These are phyloP conservation scores for Macrocentrus cingulum DNA, from an alignment of 1,140 invertebrate species.

Conservation along the genomic window DNA sequence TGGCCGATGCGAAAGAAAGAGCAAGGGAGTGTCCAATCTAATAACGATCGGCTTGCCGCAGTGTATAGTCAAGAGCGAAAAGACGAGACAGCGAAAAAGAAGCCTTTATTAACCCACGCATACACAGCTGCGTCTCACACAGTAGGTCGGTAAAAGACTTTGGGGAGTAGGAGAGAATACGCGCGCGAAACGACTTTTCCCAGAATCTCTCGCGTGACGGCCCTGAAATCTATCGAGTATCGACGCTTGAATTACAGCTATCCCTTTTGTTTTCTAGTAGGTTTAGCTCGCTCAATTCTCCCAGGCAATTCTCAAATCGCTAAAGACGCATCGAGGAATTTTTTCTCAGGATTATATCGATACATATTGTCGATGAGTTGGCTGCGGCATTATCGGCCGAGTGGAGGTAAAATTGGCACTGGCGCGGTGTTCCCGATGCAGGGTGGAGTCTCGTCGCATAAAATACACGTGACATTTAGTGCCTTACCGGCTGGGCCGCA, in stretches of 20 bases:
- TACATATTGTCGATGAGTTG: too few relatives aligned
- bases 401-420: constrained; percentile 30
- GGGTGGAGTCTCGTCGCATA: constrained; percentile 55
- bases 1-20: constrained; percentile 35
- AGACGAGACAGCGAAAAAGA: constrained; percentile 35
- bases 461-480: constrained; percentile 61
- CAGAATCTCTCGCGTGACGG: constrained; percentile 57
- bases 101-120: constrained; percentile 55
- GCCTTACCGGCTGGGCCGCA: constrained; percentile 51
- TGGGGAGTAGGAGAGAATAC: too few relatives aligned
- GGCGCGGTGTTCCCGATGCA: constrained; percentile 6
- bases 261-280: background rate
- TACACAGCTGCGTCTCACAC: constrained; percentile 24
- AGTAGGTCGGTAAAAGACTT: constrained; percentile 5
- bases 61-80: background rate
- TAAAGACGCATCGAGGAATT: too few relatives aligned
- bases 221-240: constrained; percentile 50
- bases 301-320: background rate
- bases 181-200: constrained; percentile 57
- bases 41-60: constrained; percentile 57
- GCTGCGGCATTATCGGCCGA: constrained; percentile 31
- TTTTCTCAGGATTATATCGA: too few relatives aligned
- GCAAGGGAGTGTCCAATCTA: constrained; percentile 54
- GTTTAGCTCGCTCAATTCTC: background rate
- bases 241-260: background rate